These are phyloP conservation scores for Folsomia manolachei DNA, from an alignment of 2,888 invertebrate species.

Conservation along the genomic window DNA sequence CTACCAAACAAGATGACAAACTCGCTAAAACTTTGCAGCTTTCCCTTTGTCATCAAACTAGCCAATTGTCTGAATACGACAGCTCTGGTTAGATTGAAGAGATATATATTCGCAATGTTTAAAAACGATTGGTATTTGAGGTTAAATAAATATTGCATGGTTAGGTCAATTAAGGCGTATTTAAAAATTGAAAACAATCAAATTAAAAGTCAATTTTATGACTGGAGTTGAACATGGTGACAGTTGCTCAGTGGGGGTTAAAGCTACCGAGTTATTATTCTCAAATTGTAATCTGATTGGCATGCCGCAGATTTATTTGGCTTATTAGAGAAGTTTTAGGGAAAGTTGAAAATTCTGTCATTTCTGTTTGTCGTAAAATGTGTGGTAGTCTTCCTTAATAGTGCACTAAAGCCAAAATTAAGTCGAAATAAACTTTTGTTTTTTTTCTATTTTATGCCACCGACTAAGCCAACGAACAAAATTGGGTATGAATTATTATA, in stretches of 20 bases:
- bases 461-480: too few species aligned
- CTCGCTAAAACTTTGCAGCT: neutral
- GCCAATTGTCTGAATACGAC: too few species aligned
- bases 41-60: neutral
- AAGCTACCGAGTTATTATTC: neutral
- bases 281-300: too few species aligned
- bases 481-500: too few species aligned
- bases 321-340: too few species aligned
- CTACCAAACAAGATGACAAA: neutral
- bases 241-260: neutral
- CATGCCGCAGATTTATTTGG: too few species aligned
- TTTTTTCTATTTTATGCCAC: neutral
- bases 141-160: neutral
- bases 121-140: neutral
- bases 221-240: neutral
- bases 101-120: neutral
- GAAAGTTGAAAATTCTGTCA: neutral
- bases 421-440: neutral
- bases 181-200: neutral
- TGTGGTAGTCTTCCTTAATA: too few species aligned
- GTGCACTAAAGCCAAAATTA: too few species aligned
- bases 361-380: too few species aligned
- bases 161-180: neutral
- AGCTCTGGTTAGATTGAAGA: neutral
- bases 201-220: neutral